Base-by-base conservation (phyloP, 2,113 vertebrate genomes). In the Misgurnus anguillicaudatus region DNA sequence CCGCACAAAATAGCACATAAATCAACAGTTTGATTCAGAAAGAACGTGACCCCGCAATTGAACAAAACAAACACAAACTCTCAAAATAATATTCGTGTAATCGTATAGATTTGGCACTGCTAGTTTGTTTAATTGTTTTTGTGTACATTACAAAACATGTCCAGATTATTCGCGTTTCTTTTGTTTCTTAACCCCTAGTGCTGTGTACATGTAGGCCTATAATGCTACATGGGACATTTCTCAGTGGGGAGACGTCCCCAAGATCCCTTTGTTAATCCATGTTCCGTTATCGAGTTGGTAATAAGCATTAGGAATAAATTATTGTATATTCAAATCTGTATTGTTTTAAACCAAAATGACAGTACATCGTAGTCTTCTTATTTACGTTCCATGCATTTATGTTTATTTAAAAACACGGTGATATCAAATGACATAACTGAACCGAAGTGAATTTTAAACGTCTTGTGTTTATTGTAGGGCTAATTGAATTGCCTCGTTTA, bases 161-260 rank as follows among this genome's bases (percentile, higher is more conserved):
- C 16, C 48, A 70, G 24, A 41, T 10, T 42, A 41, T 19, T 41
- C 17, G 51, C n/a, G 51, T 6, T 14, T 63, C 75, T 80, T 82
- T 82, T 74, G 17, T 53, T 21, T 83, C 85, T 88, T 85, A 81
- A 81, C 79, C 89, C 85, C 87, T 89, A 87, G 89, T 88, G 89
- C 87, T 81, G 83, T 69, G 78, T 53, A 73, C 85, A 89, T 89
- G 85, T 87, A 89, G 24, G 24, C 24, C 90, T 88, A 88, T 86
- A 78, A 90, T 90, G 78, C 83, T 72, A 77, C 74, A 57, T 64
- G 80, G 83, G 38, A 84, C 83, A 86, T 80, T 6, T 85, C 88
- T 90, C 87, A 84, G 31, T 80, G 53, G 85, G 86, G 87, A 89
- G 75, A 71, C 69, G 82, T 87, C 78, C 72, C 82, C 38, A 31